Conservation (phyloP, 2,113 vertebrate species). For the Ammodytes marinus region DNA sequence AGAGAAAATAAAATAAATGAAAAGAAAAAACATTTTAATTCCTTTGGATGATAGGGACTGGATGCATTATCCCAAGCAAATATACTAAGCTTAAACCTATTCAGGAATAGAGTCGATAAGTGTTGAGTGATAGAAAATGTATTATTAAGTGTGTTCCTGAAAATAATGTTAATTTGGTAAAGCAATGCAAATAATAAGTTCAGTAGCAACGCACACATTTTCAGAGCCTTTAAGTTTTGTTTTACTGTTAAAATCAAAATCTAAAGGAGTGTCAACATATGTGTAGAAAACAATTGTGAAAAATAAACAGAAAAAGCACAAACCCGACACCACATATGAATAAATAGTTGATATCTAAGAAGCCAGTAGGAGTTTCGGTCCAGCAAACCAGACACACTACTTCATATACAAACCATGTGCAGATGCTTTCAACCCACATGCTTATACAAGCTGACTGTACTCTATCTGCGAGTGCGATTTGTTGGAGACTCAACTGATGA, state of each 20-base stretch:
- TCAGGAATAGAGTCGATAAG: background rate
- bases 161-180: background rate
- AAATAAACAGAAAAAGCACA: slow-evolving; percentile 4
- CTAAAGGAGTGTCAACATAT: background rate
- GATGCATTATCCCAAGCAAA: background rate
- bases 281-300: background rate
- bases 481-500: slow-evolving; percentile 34
- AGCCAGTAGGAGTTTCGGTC: slow-evolving; percentile 3
- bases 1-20: background rate
- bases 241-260: background rate
- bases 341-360: too few relatives aligned
- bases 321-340: background rate
- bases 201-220: background rate
- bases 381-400: slow-evolving; percentile 26
- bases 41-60: background rate
- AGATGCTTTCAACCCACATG: slow-evolving; percentile 33
- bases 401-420: slow-evolving; percentile 37
- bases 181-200: background rate
- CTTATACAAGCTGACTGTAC: slow-evolving; percentile 23
- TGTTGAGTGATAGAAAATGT: background rate
- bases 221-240: background rate
- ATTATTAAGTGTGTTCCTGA: background rate
- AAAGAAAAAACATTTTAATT: background rate
- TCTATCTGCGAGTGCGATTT: slow-evolving; percentile 30
- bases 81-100: background rate